These are phyloP conservation scores for Pammene fasciana DNA, from an alignment of 2,888 invertebrate genomes.

Conservation along the genomic window DNA sequence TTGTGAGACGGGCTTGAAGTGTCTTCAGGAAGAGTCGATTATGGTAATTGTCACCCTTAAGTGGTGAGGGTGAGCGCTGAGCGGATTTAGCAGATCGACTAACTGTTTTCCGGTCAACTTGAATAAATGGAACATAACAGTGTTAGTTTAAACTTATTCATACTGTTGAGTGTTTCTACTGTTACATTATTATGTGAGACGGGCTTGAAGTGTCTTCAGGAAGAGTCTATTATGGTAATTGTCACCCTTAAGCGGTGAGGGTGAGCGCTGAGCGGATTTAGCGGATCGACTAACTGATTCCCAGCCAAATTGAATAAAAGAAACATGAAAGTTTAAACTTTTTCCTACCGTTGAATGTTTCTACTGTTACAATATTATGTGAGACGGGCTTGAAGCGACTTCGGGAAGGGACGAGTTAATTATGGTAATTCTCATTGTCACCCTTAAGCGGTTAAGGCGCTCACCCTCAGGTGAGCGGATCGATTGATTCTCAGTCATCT, in stretches of 20 bases:
- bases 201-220: constrained; percentile 51
- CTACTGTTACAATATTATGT: no score
- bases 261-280: no score
- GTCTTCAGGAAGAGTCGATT: constrained; percentile 1
- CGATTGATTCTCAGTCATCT: no score
- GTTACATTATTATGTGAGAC: constrained; percentile 58
- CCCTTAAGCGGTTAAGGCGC: no score
- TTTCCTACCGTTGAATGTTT: neutral
- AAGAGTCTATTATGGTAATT: constrained; percentile 63
- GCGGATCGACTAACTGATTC: constrained; percentile 31
- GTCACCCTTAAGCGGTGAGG: constrained; percentile 44
- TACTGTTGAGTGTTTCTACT: constrained; percentile 12
- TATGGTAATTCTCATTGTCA: no score
- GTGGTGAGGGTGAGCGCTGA: no score
- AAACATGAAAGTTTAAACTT: neutral
- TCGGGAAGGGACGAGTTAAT: no score
- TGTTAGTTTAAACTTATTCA: neutral
- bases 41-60: no score
- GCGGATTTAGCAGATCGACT: neutral
- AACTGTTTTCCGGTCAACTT: constrained; percentile 16
- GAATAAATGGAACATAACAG: neutral
- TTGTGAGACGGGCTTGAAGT: constrained; percentile 41
- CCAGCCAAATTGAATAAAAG: constrained; percentile 3
- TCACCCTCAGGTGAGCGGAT: no score
- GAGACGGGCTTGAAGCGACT: no score